Conservation (phyloP, 2,797 vertebrate species). For the Alectoris magna region DNA sequence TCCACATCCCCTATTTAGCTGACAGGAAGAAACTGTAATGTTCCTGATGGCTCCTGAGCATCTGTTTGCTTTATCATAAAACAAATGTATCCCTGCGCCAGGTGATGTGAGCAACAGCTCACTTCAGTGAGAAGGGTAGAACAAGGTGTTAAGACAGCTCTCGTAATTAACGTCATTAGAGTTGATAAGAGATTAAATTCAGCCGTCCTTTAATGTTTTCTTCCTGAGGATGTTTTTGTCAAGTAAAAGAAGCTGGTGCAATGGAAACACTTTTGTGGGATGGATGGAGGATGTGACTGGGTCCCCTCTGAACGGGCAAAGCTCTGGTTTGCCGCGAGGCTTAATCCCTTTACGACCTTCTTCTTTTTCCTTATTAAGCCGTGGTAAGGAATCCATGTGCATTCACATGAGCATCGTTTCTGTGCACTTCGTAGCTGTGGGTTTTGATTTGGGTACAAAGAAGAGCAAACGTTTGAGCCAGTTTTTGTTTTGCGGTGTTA, state of each 20-base stretch:
- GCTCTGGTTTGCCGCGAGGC: background rate
- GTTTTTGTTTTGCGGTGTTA: background rate
- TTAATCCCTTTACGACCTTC: conserved; percentile 44
- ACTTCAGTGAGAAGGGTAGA: rapidly evolving
- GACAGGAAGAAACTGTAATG: rapidly evolving
- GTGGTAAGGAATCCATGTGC: background rate
- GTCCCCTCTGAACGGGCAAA: background rate
- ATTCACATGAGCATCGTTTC: background rate
- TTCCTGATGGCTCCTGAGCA: background rate
- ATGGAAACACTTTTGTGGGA: background rate
- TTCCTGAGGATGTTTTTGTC: background rate
- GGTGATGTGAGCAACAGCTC: background rate
- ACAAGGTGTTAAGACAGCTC: background rate
- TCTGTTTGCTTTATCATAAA: background rate
- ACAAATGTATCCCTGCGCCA: background rate
- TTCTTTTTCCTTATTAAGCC: background rate
- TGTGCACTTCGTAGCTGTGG: background rate
- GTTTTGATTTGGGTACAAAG: background rate
- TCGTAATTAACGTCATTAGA: background rate
- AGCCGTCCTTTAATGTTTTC: background rate
- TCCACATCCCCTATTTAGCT: background rate
- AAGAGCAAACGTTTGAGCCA: background rate
- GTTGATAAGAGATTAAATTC: background rate
- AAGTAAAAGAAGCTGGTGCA: background rate
- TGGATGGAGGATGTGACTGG: background rate